Base-by-base conservation (phyloP, 2,113 vertebrate species). In the Apteryx owenii region DNA sequence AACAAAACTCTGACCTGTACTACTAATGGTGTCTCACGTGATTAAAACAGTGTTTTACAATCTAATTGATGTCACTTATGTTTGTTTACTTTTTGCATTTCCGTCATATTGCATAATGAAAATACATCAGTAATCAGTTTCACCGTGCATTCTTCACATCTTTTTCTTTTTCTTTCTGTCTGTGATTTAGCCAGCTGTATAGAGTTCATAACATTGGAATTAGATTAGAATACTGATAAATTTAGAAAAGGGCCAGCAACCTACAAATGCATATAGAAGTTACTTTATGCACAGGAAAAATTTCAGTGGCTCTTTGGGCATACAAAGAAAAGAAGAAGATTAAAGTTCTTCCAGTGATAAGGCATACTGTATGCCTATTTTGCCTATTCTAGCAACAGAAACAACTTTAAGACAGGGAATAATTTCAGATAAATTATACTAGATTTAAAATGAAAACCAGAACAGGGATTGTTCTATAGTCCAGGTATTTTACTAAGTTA, bases 371-470 rank as follows among this genome's bases (percentile, higher is more conserved):
- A 17, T 1, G 4, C 48, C 12, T 64, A 60, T 69, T 93, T 86
- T 94, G 44, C 81, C 84, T n/a, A 7, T 93, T 95, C 53, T 81
- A 94, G 66, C 17, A 81, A 72, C 31, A 89, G 69, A 84, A 90
- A 72, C 50, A 81, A 53, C 83, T 85, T 90, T 54, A 84, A 93
- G 77, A 83, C 80, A 71, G 54, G 86, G 68, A 94, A 68, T 88
- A 71, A 93, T 93, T 96, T 95, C 75, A 69, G 84, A 76, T 87
- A 87, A 95, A 85, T 95, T 92, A 85, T 88, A 60, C 91, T 94
- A 92, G 46, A 38, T 82, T 91, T 60, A 64, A 72, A 95, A 94
- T 94, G 72, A 95, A 95, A 95, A 91, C 82, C 91, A 96, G 94
- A 94, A 73, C 0, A 0, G 94, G 79, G 46, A 64, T 62, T 94